phyloP scores from a whole-genome alignment of 2,797 vertebrate species.

The Astyanax mexicanus region DNA sequence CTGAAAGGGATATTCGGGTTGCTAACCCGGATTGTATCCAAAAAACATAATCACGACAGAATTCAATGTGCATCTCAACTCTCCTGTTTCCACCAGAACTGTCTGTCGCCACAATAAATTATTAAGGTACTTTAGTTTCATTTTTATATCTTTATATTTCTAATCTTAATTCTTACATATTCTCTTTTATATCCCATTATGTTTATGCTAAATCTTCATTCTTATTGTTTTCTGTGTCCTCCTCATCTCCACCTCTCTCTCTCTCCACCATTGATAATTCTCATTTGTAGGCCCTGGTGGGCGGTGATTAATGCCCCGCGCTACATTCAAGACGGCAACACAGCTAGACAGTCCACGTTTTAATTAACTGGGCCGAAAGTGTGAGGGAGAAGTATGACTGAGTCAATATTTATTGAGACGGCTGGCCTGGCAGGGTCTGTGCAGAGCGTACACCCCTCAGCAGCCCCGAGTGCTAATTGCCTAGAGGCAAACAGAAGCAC shows the following conservation, averaged over 20 bases:
- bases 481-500: conserved; percentile 68
- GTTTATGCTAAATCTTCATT: neutral
- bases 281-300: conserved; percentile 51
- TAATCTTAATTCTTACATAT: neutral
- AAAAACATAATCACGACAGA: no score
- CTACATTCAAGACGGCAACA: conserved; percentile 72
- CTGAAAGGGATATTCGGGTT: no score
- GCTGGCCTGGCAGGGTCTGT: conserved; percentile 62
- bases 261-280: neutral
- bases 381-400: conserved; percentile 59
- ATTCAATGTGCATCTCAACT: no score
- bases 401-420: conserved; percentile 77
- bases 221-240: neutral
- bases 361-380: conserved; percentile 73
- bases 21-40: no score
- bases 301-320: conserved; percentile 72
- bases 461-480: conserved; percentile 72
- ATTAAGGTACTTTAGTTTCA: no score
- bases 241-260: neutral
- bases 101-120: no score
- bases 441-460: conserved; percentile 49
- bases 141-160: neutral
- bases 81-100: no score
- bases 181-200: neutral
- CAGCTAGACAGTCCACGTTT: conserved; percentile 70